Base-by-base conservation (phyloP, 2,888 invertebrate species). In the Morpho deidamia region DNA sequence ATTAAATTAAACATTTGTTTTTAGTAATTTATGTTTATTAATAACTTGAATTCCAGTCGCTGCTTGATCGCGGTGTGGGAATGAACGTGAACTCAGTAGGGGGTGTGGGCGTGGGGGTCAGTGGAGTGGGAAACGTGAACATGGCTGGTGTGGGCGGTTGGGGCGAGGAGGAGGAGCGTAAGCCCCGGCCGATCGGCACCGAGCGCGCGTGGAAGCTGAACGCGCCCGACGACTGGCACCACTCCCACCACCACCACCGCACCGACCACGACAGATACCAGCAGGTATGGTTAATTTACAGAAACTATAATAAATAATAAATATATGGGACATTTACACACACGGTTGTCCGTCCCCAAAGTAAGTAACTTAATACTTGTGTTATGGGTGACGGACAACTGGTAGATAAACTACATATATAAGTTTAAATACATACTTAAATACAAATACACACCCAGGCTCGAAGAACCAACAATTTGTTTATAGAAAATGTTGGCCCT, bases 171-270 rank as follows among this genome's bases (percentile, higher is more conserved):
- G 88, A 85, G 68, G 88, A 87, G 59, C 83, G 87, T 69, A 93
- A 94, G 80, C 93, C 94, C 44, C 90, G 94, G 5, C 96, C 96
- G 48, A 96, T 96, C 75, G 96, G 96, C 63, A 96, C 95, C 0
- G 96, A 96, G 83, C 91, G 96, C 68, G 93, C 94, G 38, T 93
- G 94, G 91, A 94, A 94, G 75, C 91, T 87, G 58, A 83, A 76
- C 64, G 81, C 75, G 62, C 72, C 73, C 65, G 86, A 86, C 62
- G 84, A 83, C 73, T 83, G 83, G 84, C 87, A 72, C 59, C 67
- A 66, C 61, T 67, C 66, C 57, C 76, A 72, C 60, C 61, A 71
- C 62, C 69, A 65, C 57, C 65, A 60, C 53, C 66, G 62, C 54
- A 67, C 67, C 63, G 83, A 86, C 65, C 81, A 83, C 68, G 81